Conservation (phyloP, 2,888 invertebrate species). For the Polietes domitor region DNA sequence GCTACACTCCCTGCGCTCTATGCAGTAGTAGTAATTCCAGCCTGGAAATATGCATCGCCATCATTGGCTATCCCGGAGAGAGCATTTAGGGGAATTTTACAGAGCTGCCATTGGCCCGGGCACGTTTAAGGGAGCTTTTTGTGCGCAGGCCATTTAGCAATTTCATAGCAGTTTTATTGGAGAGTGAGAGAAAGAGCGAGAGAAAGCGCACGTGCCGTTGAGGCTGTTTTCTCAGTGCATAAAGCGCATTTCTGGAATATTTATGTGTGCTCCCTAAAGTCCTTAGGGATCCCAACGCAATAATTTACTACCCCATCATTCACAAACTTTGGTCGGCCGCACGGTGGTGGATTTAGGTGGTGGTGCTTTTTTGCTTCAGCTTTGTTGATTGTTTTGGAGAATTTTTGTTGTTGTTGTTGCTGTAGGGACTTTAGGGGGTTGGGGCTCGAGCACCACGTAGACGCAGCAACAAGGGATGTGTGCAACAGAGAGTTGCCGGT, state of each 20-base stretch:
- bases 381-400: conserved; percentile 65
- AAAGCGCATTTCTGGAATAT: conserved; percentile 57
- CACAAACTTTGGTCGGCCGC: not conserved
- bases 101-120: conserved; percentile 72
- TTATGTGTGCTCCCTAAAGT: conserved; percentile 59
- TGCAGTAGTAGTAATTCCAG: too few species aligned
- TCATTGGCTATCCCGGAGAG: conserved; percentile 59
- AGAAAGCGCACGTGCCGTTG: not conserved
- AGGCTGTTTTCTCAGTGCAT: conserved; percentile 54
- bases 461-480: not conserved
- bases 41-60: conserved; percentile 69
- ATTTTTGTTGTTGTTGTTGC: conserved; percentile 40
- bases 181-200: conserved; percentile 45
- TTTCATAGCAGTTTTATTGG: conserved; percentile 10
- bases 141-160: conserved; percentile 71
- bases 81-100: conserved; percentile 41
- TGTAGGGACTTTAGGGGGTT: not conserved
- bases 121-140: conserved; percentile 73
- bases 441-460: not conserved
- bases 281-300: conserved; percentile 51
- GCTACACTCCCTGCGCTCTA: not conserved
- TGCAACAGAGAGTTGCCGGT: conserved; percentile 62
- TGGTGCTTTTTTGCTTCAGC: conserved; percentile 24
- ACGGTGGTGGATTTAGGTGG: conserved; percentile 47
- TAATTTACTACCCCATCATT: conserved; percentile 37